Evolutionary conservation across 2,888 invertebrate species (phyloP), one percentile per base, ranked within the genome.

Genomic region (Perithous albicinctus): DNA sequence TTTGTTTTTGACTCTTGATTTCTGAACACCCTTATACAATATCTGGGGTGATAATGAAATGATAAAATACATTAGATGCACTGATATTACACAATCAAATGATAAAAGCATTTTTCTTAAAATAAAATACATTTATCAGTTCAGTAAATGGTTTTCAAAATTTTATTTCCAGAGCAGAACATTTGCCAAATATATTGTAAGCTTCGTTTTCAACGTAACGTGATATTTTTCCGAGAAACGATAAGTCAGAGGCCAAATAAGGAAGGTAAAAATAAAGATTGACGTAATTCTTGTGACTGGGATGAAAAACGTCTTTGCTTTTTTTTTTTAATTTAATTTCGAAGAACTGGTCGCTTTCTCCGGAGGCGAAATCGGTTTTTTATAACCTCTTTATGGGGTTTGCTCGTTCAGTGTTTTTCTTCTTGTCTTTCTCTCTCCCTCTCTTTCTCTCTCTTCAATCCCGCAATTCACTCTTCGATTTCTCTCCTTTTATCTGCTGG

Each of bases 371-470:
- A 70, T 70, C 66, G 46, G 1, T 59, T 73, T 66, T 73, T 73
- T 80, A 69, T 75, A 64, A 75, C 63, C 54, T 43, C 35, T 15
- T 63, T 32, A 69, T 35, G 29, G 41, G 18, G 54, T 35, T 56
- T 38, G 15, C 29, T 63, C 23, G n/a, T 41, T n/a, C 35, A 15
- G 32, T 75, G 61, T 75, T 69, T 70, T 69, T 32, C 18, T 35
- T 56, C 32, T 10, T 23, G 29, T 61, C n/a, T 8, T 18, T 38
- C 35, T 35, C 48, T 63, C 8, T n/a, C 61, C 18, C 15, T 35
- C 7, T 51, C 23, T 20, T 48, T 74, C 35, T n/a, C n/a, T n/a
- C n/a, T n/a, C n/a, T n/a, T n/a, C n/a, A n/a, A n/a, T n/a, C n/a
- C n/a, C n/a, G n/a, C n/a, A n/a, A n/a, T n/a, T n/a, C n/a, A n/a